A percentile compares a stretch with the other conserved stretches of the same genome.
phyloP scores from a whole-genome alignment of 2,888 invertebrate genomes.

The Anodontia alba region DNA sequence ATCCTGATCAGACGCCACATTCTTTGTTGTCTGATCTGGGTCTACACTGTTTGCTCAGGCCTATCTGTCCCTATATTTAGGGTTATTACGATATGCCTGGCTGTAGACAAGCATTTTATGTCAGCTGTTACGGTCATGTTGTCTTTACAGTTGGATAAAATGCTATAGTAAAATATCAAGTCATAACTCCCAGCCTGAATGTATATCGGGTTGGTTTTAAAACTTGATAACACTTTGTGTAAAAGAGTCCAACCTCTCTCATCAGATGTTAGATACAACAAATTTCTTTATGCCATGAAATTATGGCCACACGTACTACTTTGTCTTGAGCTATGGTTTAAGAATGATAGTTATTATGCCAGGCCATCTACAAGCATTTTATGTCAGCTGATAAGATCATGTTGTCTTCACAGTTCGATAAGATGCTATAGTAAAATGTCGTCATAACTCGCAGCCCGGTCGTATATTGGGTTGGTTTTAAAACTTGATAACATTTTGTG shows the following conservation, averaged over 20 bases:
- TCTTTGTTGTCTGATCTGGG: no score
- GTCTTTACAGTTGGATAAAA: conserved; percentile 7
- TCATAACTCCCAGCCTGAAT: conserved; percentile 7
- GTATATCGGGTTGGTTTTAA: neutral
- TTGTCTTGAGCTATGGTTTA: no score
- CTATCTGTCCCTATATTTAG: no score
- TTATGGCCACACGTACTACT: no score
- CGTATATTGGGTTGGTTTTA: neutral
- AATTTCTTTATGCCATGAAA: no score
- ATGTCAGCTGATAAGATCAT: conserved; percentile 3
- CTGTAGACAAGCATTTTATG: conserved; percentile 16
- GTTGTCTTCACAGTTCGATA: conserved; percentile 1
- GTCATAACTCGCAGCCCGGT: conserved; percentile 6
- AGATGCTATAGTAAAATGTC: conserved; percentile 19
- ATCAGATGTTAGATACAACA: no score
- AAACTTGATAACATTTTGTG: conserved; percentile 10
- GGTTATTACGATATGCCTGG: no score
- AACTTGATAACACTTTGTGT: conserved; percentile 9
- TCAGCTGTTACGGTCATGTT: neutral
- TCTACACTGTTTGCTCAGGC: no score
- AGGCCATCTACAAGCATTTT: no score
- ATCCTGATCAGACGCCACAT: no score
- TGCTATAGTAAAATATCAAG: conserved; percentile 24
- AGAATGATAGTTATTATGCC: no score
- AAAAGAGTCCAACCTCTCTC: no score